These are phyloP conservation scores for Tinamus guttatus DNA, from an alignment of 2,113 vertebrate species.

Conservation along the genomic window DNA sequence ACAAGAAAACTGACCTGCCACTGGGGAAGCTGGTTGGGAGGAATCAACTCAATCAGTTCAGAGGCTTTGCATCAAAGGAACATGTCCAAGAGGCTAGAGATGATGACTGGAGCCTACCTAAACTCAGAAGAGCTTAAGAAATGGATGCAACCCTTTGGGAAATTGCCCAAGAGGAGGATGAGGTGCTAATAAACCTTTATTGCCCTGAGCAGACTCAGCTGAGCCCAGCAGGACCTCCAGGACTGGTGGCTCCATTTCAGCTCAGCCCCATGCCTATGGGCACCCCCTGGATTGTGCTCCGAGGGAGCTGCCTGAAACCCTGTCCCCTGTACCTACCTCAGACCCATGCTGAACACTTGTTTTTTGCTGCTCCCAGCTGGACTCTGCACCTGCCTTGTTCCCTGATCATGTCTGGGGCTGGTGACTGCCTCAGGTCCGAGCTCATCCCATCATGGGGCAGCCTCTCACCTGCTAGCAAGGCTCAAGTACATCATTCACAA, in stretches of 20 bases:
- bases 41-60: background rate
- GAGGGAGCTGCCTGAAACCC: too few species aligned
- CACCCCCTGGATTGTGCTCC: too few species aligned
- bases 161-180: too few species aligned
- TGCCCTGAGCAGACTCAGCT: too few species aligned
- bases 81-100: background rate
- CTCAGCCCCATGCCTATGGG: too few species aligned
- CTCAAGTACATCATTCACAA: background rate
- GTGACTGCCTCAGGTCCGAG: rapidly evolving
- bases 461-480: background rate
- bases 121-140: background rate
- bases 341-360: too few species aligned
- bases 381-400: background rate
- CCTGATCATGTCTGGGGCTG: background rate
- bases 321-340: background rate
- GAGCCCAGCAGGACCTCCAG: too few species aligned
- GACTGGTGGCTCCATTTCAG: too few species aligned
- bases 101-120: background rate
- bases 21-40: background rate
- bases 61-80: background rate
- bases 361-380: background rate
- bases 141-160: too few species aligned
- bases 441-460: background rate
- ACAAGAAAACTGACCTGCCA: background rate
- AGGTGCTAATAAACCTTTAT: too few species aligned